Conservation (phyloP, 2,113 vertebrate genomes). For the Maccullochella peelii region DNA sequence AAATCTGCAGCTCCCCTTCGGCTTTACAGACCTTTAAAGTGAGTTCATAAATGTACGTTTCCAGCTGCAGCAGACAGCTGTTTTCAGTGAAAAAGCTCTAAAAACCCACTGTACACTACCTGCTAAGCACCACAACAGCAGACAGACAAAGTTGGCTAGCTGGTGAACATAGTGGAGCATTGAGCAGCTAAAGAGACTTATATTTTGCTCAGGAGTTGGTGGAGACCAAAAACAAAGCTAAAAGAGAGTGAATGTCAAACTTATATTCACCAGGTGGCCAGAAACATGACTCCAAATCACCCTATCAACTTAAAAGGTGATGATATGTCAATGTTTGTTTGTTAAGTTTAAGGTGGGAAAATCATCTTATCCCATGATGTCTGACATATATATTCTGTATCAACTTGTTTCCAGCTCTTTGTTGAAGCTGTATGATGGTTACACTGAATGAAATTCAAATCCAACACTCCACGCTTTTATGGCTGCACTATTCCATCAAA, state of each 20-base stretch:
- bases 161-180: no score
- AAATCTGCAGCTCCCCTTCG: no score
- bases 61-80: no score
- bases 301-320: not conserved
- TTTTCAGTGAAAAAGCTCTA: no score
- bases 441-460: constrained; percentile 14
- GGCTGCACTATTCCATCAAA: not conserved
- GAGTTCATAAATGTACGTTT: no score
- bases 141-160: not conserved
- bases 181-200: not conserved
- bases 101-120: not conserved
- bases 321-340: not conserved
- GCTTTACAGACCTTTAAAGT: no score
- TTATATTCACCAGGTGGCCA: not conserved
- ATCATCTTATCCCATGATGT: not conserved
- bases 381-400: not conserved
- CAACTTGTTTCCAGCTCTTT: not conserved
- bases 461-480: not conserved
- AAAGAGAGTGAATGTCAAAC: not conserved
- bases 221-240: not conserved
- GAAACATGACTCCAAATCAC: not conserved
- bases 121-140: not conserved
- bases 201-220: not conserved
- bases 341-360: not conserved
- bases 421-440: constrained; percentile 14